Base-by-base conservation (phyloP, 2,888 invertebrate species). In the Cheilosia grossa region DNA sequence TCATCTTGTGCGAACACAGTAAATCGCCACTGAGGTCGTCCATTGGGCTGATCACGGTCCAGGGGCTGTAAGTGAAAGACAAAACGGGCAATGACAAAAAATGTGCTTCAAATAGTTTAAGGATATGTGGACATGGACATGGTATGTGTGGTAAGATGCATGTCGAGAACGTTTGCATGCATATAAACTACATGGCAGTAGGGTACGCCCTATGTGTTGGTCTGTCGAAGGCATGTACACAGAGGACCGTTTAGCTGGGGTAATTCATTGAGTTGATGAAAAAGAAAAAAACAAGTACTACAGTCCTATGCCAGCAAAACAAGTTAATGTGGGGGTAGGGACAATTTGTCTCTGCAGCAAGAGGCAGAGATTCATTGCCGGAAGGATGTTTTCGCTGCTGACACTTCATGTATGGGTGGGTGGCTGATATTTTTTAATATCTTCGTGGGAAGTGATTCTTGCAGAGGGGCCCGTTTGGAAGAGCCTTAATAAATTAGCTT, bases 1-100 rank as follows among this genome's bases (percentile, higher is more conserved):
- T 98, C 98, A 90, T 98, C 98, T 93, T 98, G 98, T 56, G 98
- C 98, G 92, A 98, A 98, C 10, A 98, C 98, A 2, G 98, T 98
- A 92, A 98, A 98, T 88, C 98, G 94, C 98, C 98, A 98, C 91
- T 98, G 98, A 0, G 98, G 98, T 86, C 98, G 94, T 37, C 99
- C 99, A 91, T 97, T 97, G 0, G 99, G 99, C 91, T 98, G 97
- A 94, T 99, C 99, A 88, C 99, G 95, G 93, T 99, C 99, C 91
- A 99, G 93, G 42, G 98, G 98, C 97, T 98, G 93, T 47, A 93
- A 93, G 89, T 37, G 51, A 74, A 73, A 79, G 47, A 79, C 37
- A 63, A 56, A 86, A 67, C 51, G 63, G 73, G 30, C 69, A 70
- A 64, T 61, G 73, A 72, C 58, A 69, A 21, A 69, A 72, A 78